Conservation (phyloP, 2,113 vertebrate genomes). For the Lucifuga dentata region DNA sequence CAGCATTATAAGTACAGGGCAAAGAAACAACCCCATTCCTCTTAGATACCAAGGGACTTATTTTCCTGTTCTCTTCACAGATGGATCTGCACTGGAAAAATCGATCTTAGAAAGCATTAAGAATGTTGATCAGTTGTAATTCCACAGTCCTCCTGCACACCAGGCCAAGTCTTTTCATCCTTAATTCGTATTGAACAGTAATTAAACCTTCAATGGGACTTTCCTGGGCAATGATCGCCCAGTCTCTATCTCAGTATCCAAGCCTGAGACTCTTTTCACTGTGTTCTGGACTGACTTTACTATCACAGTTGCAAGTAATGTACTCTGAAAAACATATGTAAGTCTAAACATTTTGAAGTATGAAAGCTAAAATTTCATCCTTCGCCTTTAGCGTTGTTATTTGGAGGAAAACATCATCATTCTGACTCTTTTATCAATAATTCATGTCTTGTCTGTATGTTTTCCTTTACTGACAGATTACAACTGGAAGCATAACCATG, state of each 20-base stretch:
- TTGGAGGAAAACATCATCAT: constrained; percentile 17
- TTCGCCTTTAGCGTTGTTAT: constrained; percentile 11
- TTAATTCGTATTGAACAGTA: constrained; percentile 66
- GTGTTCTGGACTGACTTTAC: neutral
- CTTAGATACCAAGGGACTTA: constrained; percentile 30
- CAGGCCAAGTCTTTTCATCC: constrained; percentile 57
- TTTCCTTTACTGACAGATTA: constrained; percentile 39
- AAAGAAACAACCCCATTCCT: constrained; percentile 29
- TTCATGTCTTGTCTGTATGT: neutral
- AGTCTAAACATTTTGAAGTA: constrained; percentile 24
- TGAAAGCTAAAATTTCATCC: constrained; percentile 4
- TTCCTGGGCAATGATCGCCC: constrained; percentile 32
- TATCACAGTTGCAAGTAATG: constrained; percentile 15
- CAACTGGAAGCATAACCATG: constrained; percentile 56
- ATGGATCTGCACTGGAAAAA: constrained; percentile 44
- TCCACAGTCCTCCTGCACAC: constrained; percentile 60
- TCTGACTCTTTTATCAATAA: constrained; percentile 25
- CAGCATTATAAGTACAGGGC: constrained; percentile 14
- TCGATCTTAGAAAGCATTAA: constrained; percentile 57
- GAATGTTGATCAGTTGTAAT: constrained; percentile 60
- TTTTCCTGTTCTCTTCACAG: constrained; percentile 32
- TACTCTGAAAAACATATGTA: constrained; percentile 19
- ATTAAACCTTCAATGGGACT: constrained; percentile 59
- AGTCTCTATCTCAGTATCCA: constrained; percentile 25
- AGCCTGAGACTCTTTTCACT: neutral